Evolutionary conservation across 2,797 vertebrate species (phyloP).

Genomic region (Gambusia yucatana): DNA sequence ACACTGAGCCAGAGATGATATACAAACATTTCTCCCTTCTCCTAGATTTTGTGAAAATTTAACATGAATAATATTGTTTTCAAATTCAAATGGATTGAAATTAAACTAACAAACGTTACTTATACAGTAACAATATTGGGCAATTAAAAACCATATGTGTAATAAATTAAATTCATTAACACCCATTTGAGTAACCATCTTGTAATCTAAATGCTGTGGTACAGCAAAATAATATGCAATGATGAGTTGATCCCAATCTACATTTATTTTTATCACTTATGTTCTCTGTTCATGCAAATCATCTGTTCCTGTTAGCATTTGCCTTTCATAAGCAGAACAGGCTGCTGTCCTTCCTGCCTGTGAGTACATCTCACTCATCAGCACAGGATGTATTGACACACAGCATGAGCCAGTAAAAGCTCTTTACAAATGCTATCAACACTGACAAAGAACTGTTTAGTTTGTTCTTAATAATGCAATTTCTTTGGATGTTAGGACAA

Average conservation of each 20-base stretch:
- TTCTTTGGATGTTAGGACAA: neutral
- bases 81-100: neutral
- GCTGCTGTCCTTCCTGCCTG: constrained; percentile 16
- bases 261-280: constrained; percentile 19
- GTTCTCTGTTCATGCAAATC: constrained; percentile 44
- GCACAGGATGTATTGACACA: constrained; percentile 5
- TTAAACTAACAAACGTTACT: neutral
- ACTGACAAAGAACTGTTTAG: neutral
- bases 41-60: constrained; percentile 23
- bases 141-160: neutral
- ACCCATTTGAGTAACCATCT: neutral
- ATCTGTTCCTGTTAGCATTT: constrained; percentile 45
- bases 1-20: constrained; percentile 4
- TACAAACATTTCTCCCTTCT: constrained; percentile 38
- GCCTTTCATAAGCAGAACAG: constrained; percentile 26
- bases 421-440: neutral
- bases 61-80: neutral
- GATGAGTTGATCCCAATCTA: neutral
- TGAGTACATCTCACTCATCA: constrained; percentile 13
- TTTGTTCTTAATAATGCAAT: neutral
- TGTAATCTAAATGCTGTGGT: neutral
- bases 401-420: neutral
- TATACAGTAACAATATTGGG: neutral
- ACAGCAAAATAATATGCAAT: neutral
- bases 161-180: neutral